Percentiles rank a stretch among this genome's conserved stretches.
Evolutionary conservation across 2,113 vertebrate genomes (phyloP).

Genomic region (Elaphurus davidianus): DNA sequence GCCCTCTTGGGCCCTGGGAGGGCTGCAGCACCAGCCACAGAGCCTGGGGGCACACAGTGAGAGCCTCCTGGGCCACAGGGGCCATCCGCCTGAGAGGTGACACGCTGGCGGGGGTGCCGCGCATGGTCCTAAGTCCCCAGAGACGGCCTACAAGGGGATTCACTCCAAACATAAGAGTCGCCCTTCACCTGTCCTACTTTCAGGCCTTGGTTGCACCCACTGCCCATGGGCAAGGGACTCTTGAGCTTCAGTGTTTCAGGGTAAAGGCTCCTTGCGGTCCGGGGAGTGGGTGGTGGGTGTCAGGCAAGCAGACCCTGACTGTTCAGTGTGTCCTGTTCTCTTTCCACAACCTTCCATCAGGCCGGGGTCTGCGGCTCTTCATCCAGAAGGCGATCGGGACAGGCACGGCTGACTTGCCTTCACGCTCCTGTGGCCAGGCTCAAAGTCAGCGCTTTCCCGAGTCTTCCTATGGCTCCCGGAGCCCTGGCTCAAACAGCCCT

Average conservation of each 20-base stretch:
- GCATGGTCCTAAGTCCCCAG: neutral
- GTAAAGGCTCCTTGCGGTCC: neutral
- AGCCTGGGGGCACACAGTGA: neutral
- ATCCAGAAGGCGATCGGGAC: neutral
- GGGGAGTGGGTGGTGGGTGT: accelerated
- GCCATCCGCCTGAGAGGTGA: accelerated
- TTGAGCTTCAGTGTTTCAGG: neutral
- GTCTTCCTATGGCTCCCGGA: neutral
- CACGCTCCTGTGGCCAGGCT: neutral
- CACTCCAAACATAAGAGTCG: neutral
- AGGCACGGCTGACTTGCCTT: neutral
- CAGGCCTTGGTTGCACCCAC: neutral
- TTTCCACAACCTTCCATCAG: neutral
- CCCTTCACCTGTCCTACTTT: too few species aligned
- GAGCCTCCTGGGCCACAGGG: neutral
- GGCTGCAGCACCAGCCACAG: too few species aligned
- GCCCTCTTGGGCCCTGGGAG: neutral
- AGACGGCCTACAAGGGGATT: neutral
- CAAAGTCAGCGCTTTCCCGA: neutral
- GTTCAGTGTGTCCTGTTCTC: neutral
- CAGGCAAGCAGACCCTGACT: neutral
- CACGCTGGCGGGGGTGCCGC: neutral
- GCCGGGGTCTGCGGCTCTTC: neutral
- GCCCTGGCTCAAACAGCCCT: neutral
- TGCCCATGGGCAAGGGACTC: accelerated